phyloP scores from a whole-genome alignment of 2,113 vertebrate genomes.

The Gracilinanus agilis region DNA sequence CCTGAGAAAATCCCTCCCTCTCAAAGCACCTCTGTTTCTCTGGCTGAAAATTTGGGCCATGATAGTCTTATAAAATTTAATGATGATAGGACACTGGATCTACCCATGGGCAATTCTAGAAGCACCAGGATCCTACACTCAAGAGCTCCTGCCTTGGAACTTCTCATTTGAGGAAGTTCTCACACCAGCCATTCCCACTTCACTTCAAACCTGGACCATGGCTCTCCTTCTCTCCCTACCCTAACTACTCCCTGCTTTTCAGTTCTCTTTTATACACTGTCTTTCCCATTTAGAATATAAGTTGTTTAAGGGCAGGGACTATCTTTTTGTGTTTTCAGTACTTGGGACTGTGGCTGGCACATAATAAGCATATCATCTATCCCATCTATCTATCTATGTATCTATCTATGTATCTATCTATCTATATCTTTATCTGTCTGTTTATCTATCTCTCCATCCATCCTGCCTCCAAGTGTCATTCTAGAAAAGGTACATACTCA shows the following conservation, averaged over 20 bases:
- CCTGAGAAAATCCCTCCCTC: neutral
- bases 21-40: neutral
- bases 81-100: neutral
- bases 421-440: no score
- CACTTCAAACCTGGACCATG: neutral
- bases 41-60: neutral
- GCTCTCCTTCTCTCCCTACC: neutral
- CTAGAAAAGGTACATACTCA: neutral
- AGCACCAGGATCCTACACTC: neutral
- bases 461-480: neutral
- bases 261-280: neutral
- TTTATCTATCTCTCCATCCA: neutral
- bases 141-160: neutral
- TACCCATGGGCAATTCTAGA: neutral
- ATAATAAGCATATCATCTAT: neutral
- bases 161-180: neutral
- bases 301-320: neutral
- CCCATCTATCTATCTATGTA: neutral
- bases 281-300: neutral
- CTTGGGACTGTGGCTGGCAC: neutral
- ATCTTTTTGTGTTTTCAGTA: neutral
- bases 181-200: neutral
- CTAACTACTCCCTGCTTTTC: neutral
- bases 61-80: neutral
- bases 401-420: no score